A percentile compares a stretch with the other conserved stretches of the same genome.
phyloP scores from a whole-genome alignment of 2,888 invertebrate genomes.

The Perizoma affinitatum region DNA sequence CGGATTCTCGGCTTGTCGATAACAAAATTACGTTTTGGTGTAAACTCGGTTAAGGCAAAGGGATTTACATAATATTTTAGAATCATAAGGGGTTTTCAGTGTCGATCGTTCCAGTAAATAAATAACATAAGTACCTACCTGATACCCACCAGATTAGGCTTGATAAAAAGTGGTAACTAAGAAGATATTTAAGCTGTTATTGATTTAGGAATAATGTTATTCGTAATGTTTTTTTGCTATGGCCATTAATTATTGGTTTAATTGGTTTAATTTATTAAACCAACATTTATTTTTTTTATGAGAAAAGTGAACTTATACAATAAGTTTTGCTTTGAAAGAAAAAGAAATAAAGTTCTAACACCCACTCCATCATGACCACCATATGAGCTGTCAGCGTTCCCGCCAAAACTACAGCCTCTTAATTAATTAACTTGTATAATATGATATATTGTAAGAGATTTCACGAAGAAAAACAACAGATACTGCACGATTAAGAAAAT shows the following conservation, averaged over 20 bases:
- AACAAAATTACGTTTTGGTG: slow-evolving; percentile 29
- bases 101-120: background rate
- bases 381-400: slow-evolving; percentile 42
- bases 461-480: slow-evolving; percentile 19
- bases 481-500: no score
- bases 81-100: slow-evolving; percentile 14
- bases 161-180: no score
- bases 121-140: background rate
- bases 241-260: no score
- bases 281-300: background rate
- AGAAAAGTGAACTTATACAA: slow-evolving; percentile 1
- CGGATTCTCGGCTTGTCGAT: slow-evolving; percentile 24
- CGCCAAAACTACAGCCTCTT: slow-evolving; percentile 48
- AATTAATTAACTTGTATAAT: slow-evolving; percentile 46
- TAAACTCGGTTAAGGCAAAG: slow-evolving; percentile 31
- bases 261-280: background rate
- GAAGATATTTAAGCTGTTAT: no score
- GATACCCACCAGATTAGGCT: no score
- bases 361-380: slow-evolving; percentile 50
- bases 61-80: slow-evolving; percentile 37
- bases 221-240: no score
- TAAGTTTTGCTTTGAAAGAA: slow-evolving; percentile 1
- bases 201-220: no score
- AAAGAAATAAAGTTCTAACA: slow-evolving; percentile 5
- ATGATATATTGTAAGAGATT: slow-evolving; percentile 15